Evolutionary conservation across 2,797 vertebrate genomes (phyloP).

Genomic region (Rhabdomys pumilio): DNA sequence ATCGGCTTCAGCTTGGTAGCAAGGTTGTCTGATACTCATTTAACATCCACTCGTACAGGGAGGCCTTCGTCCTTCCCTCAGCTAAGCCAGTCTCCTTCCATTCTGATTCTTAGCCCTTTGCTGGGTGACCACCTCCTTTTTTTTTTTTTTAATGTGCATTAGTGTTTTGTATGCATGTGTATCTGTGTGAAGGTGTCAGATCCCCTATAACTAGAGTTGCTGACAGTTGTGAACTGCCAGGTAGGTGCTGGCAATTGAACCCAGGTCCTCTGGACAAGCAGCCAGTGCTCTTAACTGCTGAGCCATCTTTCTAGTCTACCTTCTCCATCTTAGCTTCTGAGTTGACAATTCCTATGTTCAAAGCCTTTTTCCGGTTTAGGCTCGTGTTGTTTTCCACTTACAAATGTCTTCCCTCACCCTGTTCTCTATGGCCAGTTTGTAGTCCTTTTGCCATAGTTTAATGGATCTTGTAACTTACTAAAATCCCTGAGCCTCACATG

Average conservation of each 20-base stretch:
- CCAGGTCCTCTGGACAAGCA: not conserved
- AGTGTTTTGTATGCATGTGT: not conserved
- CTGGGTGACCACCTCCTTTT: not conserved
- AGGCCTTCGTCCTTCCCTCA: constrained; percentile 27
- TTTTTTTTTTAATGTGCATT: not conserved
- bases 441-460: constrained; percentile 14
- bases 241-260: not conserved
- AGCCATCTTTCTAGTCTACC: not conserved
- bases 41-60: not conserved
- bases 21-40: not conserved
- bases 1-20: not conserved
- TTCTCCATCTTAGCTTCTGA: constrained; percentile 1
- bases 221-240: not conserved
- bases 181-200: not conserved
- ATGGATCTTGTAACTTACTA: constrained; percentile 43
- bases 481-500: not conserved
- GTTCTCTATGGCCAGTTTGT: not conserved
- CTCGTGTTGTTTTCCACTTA: not conserved
- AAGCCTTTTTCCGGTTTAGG: not conserved
- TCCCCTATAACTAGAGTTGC: not conserved
- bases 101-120: constrained; percentile 3
- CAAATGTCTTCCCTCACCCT: not conserved
- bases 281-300: not conserved
- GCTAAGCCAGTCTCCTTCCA: not conserved
- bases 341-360: constrained; percentile 9